Conservation (phyloP, 2,113 vertebrate species). For the Falcunculus frontatus region DNA sequence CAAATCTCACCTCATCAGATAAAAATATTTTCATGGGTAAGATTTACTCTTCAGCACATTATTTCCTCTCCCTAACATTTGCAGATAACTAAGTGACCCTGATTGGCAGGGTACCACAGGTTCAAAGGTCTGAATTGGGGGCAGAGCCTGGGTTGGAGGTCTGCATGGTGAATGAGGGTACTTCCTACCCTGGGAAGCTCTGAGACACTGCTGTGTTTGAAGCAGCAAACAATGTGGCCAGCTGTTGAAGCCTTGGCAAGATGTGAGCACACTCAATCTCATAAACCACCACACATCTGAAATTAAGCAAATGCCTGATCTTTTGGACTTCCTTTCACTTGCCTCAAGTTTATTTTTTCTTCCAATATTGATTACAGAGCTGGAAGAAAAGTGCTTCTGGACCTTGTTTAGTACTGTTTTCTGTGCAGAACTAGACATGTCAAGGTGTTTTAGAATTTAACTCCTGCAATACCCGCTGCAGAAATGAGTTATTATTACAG, state of each 20-base stretch:
- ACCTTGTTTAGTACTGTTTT: background rate
- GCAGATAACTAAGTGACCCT: background rate
- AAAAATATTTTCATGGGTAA: background rate
- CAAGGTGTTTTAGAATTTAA: background rate
- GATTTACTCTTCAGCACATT: background rate
- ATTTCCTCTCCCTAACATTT: background rate
- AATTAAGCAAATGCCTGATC: background rate
- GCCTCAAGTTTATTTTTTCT: background rate
- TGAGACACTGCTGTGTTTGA: background rate
- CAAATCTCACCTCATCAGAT: background rate
- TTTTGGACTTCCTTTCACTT: background rate
- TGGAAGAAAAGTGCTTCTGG: background rate
- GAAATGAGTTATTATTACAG: background rate
- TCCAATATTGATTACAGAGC: background rate
- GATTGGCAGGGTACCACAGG: rapidly evolving
- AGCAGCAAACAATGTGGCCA: rapidly evolving
- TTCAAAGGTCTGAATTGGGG: background rate
- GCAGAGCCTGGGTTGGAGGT: background rate
- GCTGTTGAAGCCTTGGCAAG: background rate
- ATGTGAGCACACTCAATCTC: background rate
- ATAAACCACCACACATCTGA: background rate
- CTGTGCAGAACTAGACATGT: rapidly evolving
- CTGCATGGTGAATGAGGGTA: background rate
- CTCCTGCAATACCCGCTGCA: background rate
- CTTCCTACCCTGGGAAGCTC: background rate